These are phyloP conservation scores for Sceloporus tristichus DNA, from an alignment of 2,113 vertebrate genomes.

Conservation along the genomic window DNA sequence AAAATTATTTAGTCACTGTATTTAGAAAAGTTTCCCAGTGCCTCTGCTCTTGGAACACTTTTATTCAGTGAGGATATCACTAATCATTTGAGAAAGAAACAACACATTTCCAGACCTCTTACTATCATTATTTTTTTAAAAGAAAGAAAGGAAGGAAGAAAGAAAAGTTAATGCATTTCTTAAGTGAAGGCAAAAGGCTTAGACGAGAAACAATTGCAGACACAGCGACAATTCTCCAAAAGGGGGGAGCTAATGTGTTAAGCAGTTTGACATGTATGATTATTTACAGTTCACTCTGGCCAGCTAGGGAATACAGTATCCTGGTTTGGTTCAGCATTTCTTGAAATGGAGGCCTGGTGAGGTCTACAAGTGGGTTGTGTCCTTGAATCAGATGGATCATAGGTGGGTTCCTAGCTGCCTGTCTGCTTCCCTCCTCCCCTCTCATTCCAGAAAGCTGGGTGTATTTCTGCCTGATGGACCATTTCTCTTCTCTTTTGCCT, in stretches of 20 bases:
- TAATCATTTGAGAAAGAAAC: neutral
- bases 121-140: neutral
- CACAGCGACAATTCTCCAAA: neutral
- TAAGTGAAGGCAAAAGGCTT: slow-evolving; percentile 8
- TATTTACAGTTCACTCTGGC: neutral
- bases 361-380: neutral
- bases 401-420: too few relatives aligned
- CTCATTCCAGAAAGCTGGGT: too few relatives aligned
- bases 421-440: too few relatives aligned
- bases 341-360: neutral
- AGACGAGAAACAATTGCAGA: neutral
- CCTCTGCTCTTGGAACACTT: neutral
- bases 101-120: neutral
- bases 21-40: neutral
- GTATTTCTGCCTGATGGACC: too few relatives aligned
- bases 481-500: too few relatives aligned
- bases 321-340: neutral
- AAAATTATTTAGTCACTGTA: neutral
- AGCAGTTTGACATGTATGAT: neutral
- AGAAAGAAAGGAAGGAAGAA: too few relatives aligned
- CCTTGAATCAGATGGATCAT: too few relatives aligned
- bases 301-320: too few relatives aligned
- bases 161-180: slow-evolving; percentile 6
- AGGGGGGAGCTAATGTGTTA: neutral
- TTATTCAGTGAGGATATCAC: neutral